A percentile compares a stretch with the other conserved stretches of the same genome.
Evolutionary conservation across 2,113 vertebrate species (phyloP).

Genomic region (Orientallactaga bullata): DNA sequence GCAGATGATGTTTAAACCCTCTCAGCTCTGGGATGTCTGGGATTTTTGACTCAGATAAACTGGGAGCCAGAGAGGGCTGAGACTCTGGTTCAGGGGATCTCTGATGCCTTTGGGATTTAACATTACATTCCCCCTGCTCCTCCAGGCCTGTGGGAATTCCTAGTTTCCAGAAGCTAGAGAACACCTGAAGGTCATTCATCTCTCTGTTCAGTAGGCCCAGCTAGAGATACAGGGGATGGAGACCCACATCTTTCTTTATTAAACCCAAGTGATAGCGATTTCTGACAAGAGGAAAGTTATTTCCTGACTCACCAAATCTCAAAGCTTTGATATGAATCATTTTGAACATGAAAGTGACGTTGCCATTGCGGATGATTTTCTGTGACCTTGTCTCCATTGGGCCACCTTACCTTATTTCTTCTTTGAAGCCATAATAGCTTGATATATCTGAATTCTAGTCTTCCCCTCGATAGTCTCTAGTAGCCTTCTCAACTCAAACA

Average conservation of each 20-base stretch:
- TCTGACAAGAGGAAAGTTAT: conserved; percentile 42
- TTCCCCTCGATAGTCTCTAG: conserved; percentile 16
- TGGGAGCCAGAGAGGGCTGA: not conserved
- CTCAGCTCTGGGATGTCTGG: not conserved
- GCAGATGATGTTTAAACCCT: not conserved
- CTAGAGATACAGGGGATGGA: not conserved
- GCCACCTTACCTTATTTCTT: conserved; percentile 4
- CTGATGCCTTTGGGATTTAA: not conserved
- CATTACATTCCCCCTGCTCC: not conserved
- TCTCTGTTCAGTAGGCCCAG: not conserved
- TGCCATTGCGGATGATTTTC: conserved; percentile 23
- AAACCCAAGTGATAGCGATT: conserved; percentile 8
- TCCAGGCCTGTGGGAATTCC: not conserved
- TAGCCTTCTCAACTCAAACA: not conserved
- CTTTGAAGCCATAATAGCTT: not conserved
- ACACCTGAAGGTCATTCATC: not conserved
- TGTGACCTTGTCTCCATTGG: conserved; percentile 12
- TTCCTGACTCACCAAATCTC: conserved; percentile 27
- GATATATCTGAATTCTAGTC: not conserved
- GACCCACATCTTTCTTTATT: not conserved
- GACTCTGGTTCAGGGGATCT: not conserved
- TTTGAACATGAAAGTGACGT: not conserved
- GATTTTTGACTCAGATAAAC: conserved; percentile 13
- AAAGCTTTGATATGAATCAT: not conserved
- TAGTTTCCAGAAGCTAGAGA: not conserved